Conservation (phyloP, 2,797 vertebrate genomes). For the Chrysolophus pictus region DNA sequence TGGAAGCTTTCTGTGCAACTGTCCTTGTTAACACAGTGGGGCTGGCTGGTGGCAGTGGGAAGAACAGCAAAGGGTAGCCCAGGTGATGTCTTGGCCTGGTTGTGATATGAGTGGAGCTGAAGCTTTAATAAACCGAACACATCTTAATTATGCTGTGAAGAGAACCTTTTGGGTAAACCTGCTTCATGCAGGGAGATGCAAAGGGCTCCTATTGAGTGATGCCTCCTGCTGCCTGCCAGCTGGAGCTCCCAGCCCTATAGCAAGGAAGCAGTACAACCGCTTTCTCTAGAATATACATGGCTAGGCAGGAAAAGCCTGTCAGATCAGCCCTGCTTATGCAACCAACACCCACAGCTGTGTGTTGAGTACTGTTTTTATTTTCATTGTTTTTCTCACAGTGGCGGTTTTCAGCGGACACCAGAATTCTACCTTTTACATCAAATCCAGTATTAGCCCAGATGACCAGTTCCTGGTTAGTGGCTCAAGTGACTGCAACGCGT, state of each 20-base stretch:
- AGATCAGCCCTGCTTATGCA: conserved; percentile 19
- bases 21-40: fast-evolving
- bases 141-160: neutral
- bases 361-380: neutral
- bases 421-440: conserved; percentile 96
- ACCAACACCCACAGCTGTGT: neutral
- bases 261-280: conserved; percentile 5
- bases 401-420: conserved; percentile 90
- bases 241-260: neutral
- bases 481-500: conserved; percentile 89
- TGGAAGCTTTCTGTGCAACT: fast-evolving
- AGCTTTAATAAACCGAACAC: neutral
- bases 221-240: neutral
- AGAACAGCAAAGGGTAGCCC: neutral
- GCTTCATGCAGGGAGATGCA: neutral
- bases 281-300: conserved; percentile 25
- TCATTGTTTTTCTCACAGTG: conserved; percentile 77
- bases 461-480: conserved; percentile 95
- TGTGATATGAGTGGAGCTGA: neutral
- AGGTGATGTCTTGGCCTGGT: neutral
- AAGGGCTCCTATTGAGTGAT: neutral
- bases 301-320: conserved; percentile 56
- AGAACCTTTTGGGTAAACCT: neutral
- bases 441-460: conserved; percentile 92
- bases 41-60: neutral